phyloP scores from a whole-genome alignment of 2,113 vertebrate species.

The Thryonomys swinderianus region DNA sequence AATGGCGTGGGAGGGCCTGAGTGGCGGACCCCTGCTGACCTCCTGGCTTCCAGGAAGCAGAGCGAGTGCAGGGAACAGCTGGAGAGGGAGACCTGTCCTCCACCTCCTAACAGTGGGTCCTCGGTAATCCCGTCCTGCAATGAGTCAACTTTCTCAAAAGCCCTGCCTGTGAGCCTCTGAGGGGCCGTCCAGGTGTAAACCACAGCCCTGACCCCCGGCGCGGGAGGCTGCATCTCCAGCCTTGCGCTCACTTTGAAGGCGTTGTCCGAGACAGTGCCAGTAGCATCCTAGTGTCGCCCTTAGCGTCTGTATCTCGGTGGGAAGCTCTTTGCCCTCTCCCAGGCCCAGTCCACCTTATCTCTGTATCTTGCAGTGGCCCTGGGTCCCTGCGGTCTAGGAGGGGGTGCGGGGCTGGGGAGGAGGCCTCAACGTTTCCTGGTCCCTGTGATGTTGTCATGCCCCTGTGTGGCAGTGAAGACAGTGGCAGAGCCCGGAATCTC shows the following conservation, averaged over 20 bases:
- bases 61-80: neutral
- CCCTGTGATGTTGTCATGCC: neutral
- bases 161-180: neutral
- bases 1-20: neutral
- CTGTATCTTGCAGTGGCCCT: fast-evolving
- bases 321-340: neutral
- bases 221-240: neutral
- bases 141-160: neutral
- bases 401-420: neutral
- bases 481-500: neutral
- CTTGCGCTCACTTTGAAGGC: neutral
- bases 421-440: neutral
- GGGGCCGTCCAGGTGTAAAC: neutral
- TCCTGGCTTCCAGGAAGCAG: neutral
- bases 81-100: neutral
- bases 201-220: neutral
- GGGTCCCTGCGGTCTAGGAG: neutral
- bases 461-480: neutral
- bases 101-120: neutral
- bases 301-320: neutral
- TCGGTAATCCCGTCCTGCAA: neutral
- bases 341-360: no score
- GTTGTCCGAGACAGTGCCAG: neutral
- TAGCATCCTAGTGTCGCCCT: neutral
- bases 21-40: neutral